Percentiles rank a stretch among this genome's conserved stretches.
Conservation (phyloP, 2,797 vertebrate genomes). For the Garrulus glandarius region DNA sequence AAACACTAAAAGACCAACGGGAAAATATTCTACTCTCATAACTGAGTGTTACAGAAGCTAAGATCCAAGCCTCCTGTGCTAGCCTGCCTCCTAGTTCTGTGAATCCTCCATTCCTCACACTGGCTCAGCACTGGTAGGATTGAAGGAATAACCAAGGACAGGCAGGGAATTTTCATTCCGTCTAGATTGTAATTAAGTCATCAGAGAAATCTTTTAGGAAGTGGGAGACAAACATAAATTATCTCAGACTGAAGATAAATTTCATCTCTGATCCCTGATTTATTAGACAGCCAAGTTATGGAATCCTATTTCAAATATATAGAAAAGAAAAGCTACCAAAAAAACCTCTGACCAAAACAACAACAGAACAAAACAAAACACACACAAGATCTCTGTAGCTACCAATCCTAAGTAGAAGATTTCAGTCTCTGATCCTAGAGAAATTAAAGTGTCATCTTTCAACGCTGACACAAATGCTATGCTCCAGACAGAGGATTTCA, state of each 20-base stretch:
- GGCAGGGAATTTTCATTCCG: not conserved
- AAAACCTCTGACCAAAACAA: not conserved
- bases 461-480: not conserved
- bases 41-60: not conserved
- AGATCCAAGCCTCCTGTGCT: not conserved
- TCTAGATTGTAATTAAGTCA: not conserved
- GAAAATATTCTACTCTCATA: not conserved
- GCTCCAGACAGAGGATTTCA: not conserved
- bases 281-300: not conserved
- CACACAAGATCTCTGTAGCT: not conserved
- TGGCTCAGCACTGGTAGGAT: not conserved
- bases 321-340: not conserved
- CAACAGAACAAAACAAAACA: not conserved
- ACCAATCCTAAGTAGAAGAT: not conserved
- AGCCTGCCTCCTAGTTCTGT: not conserved
- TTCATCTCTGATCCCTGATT: not conserved
- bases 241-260: not conserved
- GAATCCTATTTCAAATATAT: not conserved
- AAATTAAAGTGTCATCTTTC: not conserved
- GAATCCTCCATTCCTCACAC: not conserved
- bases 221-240: not conserved
- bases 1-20: not conserved
- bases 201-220: not conserved
- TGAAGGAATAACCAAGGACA: not conserved
- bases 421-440: not conserved